Evolutionary conservation across 2,113 vertebrate species (phyloP), one percentile per base, ranked within the genome.

Genomic region (Hymenochirus boettgeri): DNA sequence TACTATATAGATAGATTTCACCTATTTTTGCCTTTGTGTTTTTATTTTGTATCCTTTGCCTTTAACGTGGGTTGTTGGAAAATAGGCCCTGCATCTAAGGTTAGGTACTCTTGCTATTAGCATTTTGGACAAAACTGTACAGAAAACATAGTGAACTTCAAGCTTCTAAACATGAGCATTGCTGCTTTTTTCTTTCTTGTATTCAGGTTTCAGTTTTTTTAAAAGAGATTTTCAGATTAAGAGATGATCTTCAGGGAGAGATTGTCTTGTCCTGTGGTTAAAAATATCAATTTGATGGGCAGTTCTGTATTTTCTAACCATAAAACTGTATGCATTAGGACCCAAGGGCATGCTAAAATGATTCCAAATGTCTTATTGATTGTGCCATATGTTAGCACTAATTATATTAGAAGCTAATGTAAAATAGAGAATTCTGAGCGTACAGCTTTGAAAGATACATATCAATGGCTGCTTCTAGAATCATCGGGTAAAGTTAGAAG

Each of bases 361-460:
- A 79, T 85, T 83, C 81, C 82, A 84, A 81, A 79, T 81, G 84
- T 86, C 82, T 76, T 75, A 59, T 81, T 86, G 83, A 84, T 85
- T 82, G 79, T 78, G 82, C 85, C 87, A 89, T 88, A 88, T 88
- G 84, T 88, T 88, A 78, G 83, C 76, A 82, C 85, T 89, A 87
- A 88, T 89, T 88, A 88, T 87, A 88, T 86, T 87, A 81, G 86
- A 87, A 82, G 79, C 82, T 81, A 82, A 79, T 81, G 81, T 64
- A 77, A 79, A 86, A 82, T 82, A 81, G 83, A 84, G 83, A 79
- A 79, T 69, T 70, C 79, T 83, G 76, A 84, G 73, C 77, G 69
- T 85, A 83, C 72, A 27, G 46, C 62, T 75, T 75, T 79, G 80
- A 83, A 77, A 80, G 75, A 79, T 8, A 71, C 72, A 83, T 83